Evolutionary conservation across 2,888 invertebrate genomes (phyloP), one percentile per base, ranked within the genome.

Genomic region (Apamea anceps): DNA sequence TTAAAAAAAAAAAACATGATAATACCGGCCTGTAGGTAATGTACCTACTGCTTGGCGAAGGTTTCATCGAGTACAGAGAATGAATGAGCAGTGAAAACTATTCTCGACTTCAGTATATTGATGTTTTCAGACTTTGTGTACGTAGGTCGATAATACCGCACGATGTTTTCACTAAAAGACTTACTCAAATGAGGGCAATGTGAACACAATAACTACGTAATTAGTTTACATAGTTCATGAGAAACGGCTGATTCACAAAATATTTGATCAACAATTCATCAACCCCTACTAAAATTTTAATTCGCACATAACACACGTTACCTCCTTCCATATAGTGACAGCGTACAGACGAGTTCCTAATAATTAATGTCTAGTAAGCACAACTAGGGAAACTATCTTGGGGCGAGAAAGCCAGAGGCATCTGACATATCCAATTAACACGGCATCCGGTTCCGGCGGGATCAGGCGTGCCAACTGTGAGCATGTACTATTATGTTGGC

Each of bases 341-440:
- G 84, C 73, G 60, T 54, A 75, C 81, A 88, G 82, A 89, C 83
- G 91, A 92, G 91, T 93, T 92, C 91, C 93, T 94, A 93, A 96
- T 96, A 95, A 96, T 96, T 95, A 96, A 95, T 93, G 95, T 95
- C 94, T 94, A 94, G 95, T 94, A 90, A 95, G 93, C 94, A 95
- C 91, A 93, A 94, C 92, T 92, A 90, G 89, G 92, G 93, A 93
- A 94, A 96, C 96, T 96, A 96, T 95, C 95, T 95, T 92, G 91
- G 91, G 94, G 95, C 92, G 95, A 94, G 95, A 96, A 95, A 95
- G 92, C 94, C 94, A 92, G 94, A 95, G 96, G 96, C 96, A 94
- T 95, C 95, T 97, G 96, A 96, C 96, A 96, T 95, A 96, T 96
- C 95, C 96, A 97, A 97, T 96, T 96, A 97, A 94, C 95, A 95